These are phyloP conservation scores for Matsumyia berberina DNA, from an alignment of 2,888 invertebrate genomes.

Conservation along the genomic window DNA sequence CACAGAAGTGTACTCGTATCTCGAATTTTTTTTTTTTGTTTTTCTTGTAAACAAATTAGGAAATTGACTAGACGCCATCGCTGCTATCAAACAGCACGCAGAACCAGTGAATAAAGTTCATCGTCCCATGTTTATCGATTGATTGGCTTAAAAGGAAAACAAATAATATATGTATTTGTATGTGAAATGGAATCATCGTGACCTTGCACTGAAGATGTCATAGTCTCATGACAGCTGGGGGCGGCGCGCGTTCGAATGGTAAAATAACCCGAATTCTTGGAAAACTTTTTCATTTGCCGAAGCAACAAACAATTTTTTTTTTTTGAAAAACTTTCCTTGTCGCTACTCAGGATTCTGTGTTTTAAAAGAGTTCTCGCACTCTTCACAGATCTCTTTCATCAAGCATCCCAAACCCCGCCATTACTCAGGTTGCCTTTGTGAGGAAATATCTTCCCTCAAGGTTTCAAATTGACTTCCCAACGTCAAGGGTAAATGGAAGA, in stretches of 20 bases:
- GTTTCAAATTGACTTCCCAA: constrained; percentile 24
- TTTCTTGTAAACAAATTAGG: constrained; percentile 26
- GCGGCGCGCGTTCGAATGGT: neutral
- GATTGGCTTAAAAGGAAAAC: neutral
- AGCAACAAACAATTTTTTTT: constrained; percentile 6
- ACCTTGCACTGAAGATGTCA: constrained; percentile 33
- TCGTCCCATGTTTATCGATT: constrained; percentile 31
- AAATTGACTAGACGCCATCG: constrained; percentile 36
- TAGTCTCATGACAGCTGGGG: neutral
- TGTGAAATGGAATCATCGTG: neutral
- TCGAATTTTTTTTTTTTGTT: neutral
- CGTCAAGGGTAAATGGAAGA: constrained; percentile 11
- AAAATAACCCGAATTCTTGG: constrained; percentile 18
- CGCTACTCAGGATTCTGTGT: constrained; percentile 21
- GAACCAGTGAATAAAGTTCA: constrained; percentile 21
- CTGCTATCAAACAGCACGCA: neutral
- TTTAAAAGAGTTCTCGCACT: neutral
- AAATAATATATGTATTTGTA: neutral
- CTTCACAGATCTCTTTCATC: neutral
- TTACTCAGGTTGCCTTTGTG: neutral
- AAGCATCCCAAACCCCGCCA: neutral
- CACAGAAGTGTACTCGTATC: neutral
- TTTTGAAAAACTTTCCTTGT: constrained; percentile 2
- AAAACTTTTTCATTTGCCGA: constrained; percentile 16
- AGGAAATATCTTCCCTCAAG: constrained; percentile 1